A percentile compares a stretch with the other conserved stretches of the same genome.
phyloP scores from a whole-genome alignment of 2,888 invertebrate species.

The Trissolcus japonicus region DNA sequence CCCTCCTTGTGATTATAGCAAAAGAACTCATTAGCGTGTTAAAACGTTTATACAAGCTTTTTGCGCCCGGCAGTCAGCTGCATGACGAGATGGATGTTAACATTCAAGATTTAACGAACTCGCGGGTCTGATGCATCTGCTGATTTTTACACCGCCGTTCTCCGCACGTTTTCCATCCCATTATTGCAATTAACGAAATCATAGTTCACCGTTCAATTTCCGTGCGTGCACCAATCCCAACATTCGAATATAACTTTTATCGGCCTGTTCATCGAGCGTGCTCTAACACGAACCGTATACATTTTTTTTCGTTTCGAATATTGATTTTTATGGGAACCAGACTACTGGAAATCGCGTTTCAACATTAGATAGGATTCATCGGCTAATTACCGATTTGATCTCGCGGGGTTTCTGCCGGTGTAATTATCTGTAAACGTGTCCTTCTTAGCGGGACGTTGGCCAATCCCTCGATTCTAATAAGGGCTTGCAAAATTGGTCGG shows the following conservation, averaged over 20 bases:
- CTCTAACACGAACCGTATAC: too few relatives aligned
- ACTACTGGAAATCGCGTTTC: constrained; percentile 30
- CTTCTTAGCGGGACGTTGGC: neutral
- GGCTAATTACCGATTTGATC: constrained; percentile 18
- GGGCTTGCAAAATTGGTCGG: constrained; percentile 6
- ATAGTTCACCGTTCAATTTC: constrained; percentile 55
- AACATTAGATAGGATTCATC: constrained; percentile 8
- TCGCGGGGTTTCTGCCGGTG: neutral
- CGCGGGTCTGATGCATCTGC: constrained; percentile 10
- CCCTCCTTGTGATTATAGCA: too few relatives aligned
- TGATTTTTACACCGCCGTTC: constrained; percentile 14
- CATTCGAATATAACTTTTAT: too few relatives aligned
- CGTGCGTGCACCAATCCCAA: constrained; percentile 27
- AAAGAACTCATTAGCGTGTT: too few relatives aligned
- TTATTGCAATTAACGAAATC: constrained; percentile 45
- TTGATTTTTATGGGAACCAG: constrained; percentile 10
- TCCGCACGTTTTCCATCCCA: constrained; percentile 20
- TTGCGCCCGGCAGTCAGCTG: constrained; percentile 19
- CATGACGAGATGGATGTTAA: constrained; percentile 36
- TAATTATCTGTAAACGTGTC: too few relatives aligned
- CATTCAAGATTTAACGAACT: constrained; percentile 35
- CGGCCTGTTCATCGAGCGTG: too few relatives aligned
- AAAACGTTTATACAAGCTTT: too few relatives aligned
- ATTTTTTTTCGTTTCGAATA: neutral
- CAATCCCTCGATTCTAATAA: constrained; percentile 4